Evolutionary conservation across 2,888 invertebrate genomes (phyloP).

Genomic region (Miltochrista miniata): DNA sequence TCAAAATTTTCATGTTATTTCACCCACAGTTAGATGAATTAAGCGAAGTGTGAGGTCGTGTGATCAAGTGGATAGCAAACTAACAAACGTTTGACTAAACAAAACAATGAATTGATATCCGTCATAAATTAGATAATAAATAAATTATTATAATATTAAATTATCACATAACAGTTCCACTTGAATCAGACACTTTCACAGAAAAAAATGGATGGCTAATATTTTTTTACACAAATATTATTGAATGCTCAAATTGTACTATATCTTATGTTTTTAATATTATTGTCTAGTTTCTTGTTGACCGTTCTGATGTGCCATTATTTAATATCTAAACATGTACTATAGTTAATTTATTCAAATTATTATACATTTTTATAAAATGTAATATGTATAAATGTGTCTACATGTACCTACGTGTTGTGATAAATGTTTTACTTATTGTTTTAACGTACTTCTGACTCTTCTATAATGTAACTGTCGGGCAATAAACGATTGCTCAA

Average conservation of each 20-base stretch:
- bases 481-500: slow-evolving; percentile 74
- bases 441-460: slow-evolving; percentile 61
- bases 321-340: slow-evolving; percentile 57
- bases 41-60: slow-evolving; percentile 18
- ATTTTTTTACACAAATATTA: slow-evolving; percentile 79
- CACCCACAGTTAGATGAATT: slow-evolving; percentile 47
- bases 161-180: slow-evolving; percentile 27
- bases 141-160: slow-evolving; percentile 20
- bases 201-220: slow-evolving; percentile 63
- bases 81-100: slow-evolving; percentile 27
- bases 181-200: slow-evolving; percentile 50
- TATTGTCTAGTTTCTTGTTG: slow-evolving; percentile 74
- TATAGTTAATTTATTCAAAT: slow-evolving; percentile 58
- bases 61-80: slow-evolving; percentile 36
- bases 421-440: slow-evolving; percentile 74
- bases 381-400: slow-evolving; percentile 43
- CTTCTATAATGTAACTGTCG: slow-evolving; percentile 66
- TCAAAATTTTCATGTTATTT: slow-evolving; percentile 61
- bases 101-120: slow-evolving; percentile 43
- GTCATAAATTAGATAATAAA: slow-evolving; percentile 35
- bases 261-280: slow-evolving; percentile 77
- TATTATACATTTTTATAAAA: slow-evolving; percentile 56
- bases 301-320: slow-evolving; percentile 63
- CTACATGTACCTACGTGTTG: slow-evolving; percentile 75
- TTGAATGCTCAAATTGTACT: slow-evolving; percentile 78